A percentile compares a stretch with the other conserved stretches of the same genome.
Evolutionary conservation across 1,140 invertebrate species (phyloP).

Genomic region (Brachionus rotundiformis): DNA sequence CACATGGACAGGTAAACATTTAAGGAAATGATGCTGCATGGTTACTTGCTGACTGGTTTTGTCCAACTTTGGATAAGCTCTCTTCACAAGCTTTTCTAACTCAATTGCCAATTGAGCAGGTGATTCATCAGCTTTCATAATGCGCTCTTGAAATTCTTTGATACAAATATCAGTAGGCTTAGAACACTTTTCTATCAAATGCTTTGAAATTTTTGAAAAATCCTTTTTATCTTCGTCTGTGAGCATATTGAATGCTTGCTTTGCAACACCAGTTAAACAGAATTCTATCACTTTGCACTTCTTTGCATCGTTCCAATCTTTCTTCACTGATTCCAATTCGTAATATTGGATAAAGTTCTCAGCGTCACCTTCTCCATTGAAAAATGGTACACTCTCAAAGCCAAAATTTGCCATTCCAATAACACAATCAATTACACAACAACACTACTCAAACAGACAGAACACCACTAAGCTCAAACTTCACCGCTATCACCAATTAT

Average conservation of each 20-base stretch:
- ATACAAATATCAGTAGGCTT: constrained; percentile 2
- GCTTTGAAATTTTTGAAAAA: background rate
- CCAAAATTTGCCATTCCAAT: background rate
- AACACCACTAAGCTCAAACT: constrained; percentile 6
- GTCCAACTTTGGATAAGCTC: background rate
- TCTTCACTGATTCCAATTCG: background rate
- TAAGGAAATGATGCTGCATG: constrained; percentile 5
- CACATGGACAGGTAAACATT: background rate
- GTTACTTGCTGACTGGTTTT: constrained; percentile 1
- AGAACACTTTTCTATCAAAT: background rate
- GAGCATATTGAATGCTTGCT: background rate
- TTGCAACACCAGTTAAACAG: constrained; percentile 1
- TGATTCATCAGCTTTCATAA: background rate
- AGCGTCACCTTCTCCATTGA: background rate
- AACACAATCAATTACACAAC: background rate
- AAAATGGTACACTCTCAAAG: background rate
- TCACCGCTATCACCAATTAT: background rate
- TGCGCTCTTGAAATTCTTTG: background rate
- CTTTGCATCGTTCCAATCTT: background rate
- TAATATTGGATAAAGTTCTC: constrained; percentile 4
- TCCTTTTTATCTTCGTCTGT: background rate
- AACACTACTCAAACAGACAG: background rate
- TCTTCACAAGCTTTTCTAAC: background rate
- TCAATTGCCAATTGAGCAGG: background rate
- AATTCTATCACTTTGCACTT: constrained; percentile 2